Evolutionary conservation across 1,140 invertebrate species (phyloP).

Genomic region (Macrotrachela quadricornifera): DNA sequence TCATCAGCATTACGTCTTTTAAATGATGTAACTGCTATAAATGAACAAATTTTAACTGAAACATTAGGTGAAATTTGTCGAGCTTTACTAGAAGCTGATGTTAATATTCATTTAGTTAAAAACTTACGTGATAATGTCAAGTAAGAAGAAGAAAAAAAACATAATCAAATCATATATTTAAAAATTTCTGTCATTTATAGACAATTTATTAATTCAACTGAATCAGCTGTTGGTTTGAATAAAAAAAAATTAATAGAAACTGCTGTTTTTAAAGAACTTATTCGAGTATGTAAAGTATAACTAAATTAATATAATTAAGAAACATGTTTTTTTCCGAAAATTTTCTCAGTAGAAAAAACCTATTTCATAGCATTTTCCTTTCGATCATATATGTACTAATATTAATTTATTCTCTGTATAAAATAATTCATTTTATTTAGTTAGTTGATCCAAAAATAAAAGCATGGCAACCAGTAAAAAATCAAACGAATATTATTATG

Average conservation of each 20-base stretch:
- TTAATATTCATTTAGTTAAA: conserved; percentile 89
- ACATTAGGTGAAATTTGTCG: conserved; percentile 98
- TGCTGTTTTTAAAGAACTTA: conserved; percentile 91
- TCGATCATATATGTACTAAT: too few relatives aligned
- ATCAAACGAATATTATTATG: conserved; percentile 88
- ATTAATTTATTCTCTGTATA: too few relatives aligned
- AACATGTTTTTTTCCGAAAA: too few relatives aligned
- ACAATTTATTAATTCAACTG: conserved; percentile 90
- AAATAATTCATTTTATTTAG: too few relatives aligned
- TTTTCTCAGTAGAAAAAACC: too few relatives aligned
- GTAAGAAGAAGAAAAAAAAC: conserved; percentile 16
- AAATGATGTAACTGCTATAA: conserved; percentile 93
- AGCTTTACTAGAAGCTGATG: conserved; percentile 90
- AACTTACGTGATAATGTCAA: conserved; percentile 88
- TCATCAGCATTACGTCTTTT: conserved; percentile 85
- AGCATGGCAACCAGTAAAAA: conserved; percentile 83
- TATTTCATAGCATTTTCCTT: too few relatives aligned
- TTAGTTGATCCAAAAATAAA: conserved; percentile 93
- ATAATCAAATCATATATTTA: background rate
- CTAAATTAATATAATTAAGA: too few relatives aligned
- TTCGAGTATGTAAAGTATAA: conserved; percentile 58
- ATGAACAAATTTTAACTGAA: conserved; percentile 88
- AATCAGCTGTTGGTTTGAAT: conserved; percentile 96
- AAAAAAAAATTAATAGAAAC: conserved; percentile 95
- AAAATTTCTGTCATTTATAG: too few relatives aligned